Conservation (phyloP, 2,888 invertebrate genomes). For the Polyommatus icarus region DNA sequence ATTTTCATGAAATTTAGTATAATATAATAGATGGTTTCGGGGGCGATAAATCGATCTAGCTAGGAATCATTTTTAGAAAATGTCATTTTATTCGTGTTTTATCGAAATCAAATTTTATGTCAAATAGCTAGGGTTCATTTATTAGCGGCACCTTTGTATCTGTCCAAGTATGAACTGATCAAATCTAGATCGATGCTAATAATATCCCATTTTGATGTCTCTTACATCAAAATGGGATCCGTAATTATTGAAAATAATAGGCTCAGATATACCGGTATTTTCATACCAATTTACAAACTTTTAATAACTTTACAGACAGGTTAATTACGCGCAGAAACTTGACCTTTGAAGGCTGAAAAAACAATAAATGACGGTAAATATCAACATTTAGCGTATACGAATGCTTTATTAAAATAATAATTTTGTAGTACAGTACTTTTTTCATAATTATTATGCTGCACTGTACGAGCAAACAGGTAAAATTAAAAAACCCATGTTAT, state of each 20-base stretch:
- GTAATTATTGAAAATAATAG: background rate
- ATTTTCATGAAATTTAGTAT: too few relatives aligned
- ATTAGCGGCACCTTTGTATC: too few relatives aligned
- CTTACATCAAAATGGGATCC: too few relatives aligned
- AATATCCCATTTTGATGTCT: too few relatives aligned
- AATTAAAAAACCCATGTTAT: background rate
- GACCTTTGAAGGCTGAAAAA: background rate
- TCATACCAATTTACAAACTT: background rate
- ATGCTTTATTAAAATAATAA: background rate
- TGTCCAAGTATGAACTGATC: background rate
- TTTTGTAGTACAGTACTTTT: background rate
- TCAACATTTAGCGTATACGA: too few relatives aligned
- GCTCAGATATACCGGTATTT: background rate
- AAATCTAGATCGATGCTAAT: background rate
- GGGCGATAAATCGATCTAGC: too few relatives aligned
- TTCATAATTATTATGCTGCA: background rate
- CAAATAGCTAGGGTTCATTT: too few relatives aligned
- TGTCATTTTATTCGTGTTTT: too few relatives aligned
- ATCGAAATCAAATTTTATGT: too few relatives aligned
- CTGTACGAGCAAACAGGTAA: background rate
- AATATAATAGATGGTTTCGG: too few relatives aligned
- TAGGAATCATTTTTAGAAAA: too few relatives aligned
- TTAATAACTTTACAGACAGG: slow-evolving; percentile 6
- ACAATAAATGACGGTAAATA: background rate
- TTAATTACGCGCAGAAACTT: background rate